Conservation (phyloP, 2,113 vertebrate species). For the Delphinus delphis region DNA sequence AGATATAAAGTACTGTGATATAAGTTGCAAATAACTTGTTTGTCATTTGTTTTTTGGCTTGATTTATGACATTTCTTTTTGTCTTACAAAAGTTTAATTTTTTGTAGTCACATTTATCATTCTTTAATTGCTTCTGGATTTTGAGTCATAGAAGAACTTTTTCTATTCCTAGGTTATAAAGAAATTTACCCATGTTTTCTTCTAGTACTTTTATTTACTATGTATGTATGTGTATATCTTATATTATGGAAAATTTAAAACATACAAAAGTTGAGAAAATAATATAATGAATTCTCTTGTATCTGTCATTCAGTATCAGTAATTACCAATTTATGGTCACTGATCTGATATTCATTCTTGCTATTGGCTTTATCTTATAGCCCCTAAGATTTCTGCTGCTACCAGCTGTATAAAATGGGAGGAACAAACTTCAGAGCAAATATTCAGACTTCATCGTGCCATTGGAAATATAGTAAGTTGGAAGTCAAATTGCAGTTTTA, state of each 20-base stretch:
- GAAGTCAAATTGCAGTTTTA: slow-evolving; percentile 8
- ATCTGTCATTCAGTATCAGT: neutral
- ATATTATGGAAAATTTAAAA: neutral
- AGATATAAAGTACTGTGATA: neutral
- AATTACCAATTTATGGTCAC: neutral
- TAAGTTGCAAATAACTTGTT: slow-evolving; percentile 10
- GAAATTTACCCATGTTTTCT: neutral
- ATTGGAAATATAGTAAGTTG: slow-evolving; percentile 89
- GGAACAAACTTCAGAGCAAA: slow-evolving; percentile 90
- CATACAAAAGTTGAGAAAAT: neutral
- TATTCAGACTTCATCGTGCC: slow-evolving; percentile 88
- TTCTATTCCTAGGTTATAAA: neutral
- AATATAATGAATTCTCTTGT: neutral
- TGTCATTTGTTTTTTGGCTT: neutral
- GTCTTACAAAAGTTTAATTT: neutral
- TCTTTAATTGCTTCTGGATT: slow-evolving; percentile 6
- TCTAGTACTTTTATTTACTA: neutral
- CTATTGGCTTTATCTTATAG: slow-evolving; percentile 77
- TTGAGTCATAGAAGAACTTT: neutral
- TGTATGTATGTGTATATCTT: neutral
- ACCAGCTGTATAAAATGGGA: slow-evolving; percentile 95
- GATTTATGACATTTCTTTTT: neutral
- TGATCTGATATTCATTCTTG: neutral
- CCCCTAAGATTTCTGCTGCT: slow-evolving; percentile 89
- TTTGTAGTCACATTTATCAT: neutral